Conservation (phyloP, 2,888 invertebrate species). For the Iselma pallidipennis region DNA sequence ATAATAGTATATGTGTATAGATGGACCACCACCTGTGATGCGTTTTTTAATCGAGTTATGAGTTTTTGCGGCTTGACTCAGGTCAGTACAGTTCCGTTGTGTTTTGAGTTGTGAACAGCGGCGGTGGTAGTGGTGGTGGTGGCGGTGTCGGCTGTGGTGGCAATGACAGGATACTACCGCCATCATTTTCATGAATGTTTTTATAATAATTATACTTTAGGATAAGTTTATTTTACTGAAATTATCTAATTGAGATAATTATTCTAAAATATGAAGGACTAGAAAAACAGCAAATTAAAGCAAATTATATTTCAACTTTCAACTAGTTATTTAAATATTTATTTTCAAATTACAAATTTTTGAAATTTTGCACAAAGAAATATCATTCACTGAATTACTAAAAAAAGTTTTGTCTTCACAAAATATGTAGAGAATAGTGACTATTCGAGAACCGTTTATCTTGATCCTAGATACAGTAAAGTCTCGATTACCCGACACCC, state of each 20-base stretch:
- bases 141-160: background rate
- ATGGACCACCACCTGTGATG: conserved; percentile 31
- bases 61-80: conserved; percentile 42
- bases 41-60: conserved; percentile 46
- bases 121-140: background rate
- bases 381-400: too few relatives aligned
- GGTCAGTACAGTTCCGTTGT: conserved; percentile 34
- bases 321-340: background rate
- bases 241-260: background rate
- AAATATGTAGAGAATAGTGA: too few relatives aligned
- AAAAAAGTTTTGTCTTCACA: too few relatives aligned
- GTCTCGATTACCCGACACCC: too few relatives aligned
- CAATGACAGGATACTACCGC: background rate
- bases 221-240: background rate
- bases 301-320: background rate
- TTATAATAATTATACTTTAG: background rate
- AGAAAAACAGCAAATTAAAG: background rate
- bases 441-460: too few relatives aligned
- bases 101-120: conserved; percentile 5
- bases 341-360: too few relatives aligned
- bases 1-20: background rate
- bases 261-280: background rate
- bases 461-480: too few relatives aligned
- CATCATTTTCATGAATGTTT: background rate
- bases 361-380: too few relatives aligned